Evolutionary conservation across 1,140 invertebrate species (phyloP).

Genomic region (Drosophila pruinosa): DNA sequence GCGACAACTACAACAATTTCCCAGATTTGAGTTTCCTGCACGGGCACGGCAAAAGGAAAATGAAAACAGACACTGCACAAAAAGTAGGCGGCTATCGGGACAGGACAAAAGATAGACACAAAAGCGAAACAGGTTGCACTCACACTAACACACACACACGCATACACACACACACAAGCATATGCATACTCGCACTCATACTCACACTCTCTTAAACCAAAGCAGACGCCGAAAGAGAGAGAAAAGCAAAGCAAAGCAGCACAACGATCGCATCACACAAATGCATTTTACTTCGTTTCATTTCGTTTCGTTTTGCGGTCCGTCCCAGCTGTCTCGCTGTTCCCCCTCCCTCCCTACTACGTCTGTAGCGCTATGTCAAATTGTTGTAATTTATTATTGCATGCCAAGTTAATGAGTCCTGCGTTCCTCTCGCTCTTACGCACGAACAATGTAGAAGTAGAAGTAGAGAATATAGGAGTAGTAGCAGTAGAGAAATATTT

Average conservation of each 20-base stretch:
- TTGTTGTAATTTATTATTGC: slow-evolving; percentile 76
- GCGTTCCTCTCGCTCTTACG: slow-evolving; percentile 9
- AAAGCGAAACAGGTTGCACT: slow-evolving; percentile 14
- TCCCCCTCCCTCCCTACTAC: neutral
- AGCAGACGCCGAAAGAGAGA: neutral
- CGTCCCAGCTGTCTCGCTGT: slow-evolving; percentile 1
- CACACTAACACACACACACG: slow-evolving; percentile 5
- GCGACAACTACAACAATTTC: slow-evolving; percentile 17
- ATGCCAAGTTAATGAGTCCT: slow-evolving; percentile 70
- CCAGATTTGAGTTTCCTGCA: slow-evolving; percentile 59
- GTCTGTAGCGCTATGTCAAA: slow-evolving; percentile 52
- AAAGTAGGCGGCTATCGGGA: slow-evolving; percentile 30
- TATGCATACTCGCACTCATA: neutral
- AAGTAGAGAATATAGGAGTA: slow-evolving; percentile 13
- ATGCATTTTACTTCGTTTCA: neutral
- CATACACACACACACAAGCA: neutral
- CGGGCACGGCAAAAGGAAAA: slow-evolving; percentile 48
- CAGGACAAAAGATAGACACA: slow-evolving; percentile 1
- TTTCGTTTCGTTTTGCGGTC: neutral
- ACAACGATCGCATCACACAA: neutral
- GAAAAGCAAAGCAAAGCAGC: slow-evolving; percentile 1
- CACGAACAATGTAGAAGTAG: slow-evolving; percentile 38
- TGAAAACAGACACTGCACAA: slow-evolving; percentile 7
- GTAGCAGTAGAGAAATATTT: slow-evolving; percentile 31
- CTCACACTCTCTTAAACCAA: neutral